A percentile compares a stretch with the other conserved stretches of the same genome.
Conservation (phyloP, 1,140 invertebrate genomes). For the Drosophila fuyamai region DNA sequence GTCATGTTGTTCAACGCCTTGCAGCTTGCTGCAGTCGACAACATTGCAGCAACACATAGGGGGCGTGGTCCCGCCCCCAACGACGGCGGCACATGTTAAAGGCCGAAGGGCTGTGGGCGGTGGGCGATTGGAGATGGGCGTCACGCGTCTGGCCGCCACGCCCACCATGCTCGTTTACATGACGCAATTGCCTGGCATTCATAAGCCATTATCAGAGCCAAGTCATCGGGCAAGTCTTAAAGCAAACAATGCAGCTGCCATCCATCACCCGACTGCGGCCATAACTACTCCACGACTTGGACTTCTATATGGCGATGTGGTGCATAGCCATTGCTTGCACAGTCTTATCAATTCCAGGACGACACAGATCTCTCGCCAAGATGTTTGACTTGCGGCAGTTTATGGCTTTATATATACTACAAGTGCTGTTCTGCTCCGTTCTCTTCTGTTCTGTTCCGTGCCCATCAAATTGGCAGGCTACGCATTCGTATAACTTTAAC, state of each 20-base stretch:
- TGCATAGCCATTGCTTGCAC: conserved; percentile 15
- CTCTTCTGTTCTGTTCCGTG: not conserved
- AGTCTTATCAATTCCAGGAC: conserved; percentile 42
- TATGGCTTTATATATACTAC: conserved; percentile 29
- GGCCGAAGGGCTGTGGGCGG: conserved; percentile 9
- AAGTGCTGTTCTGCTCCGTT: not conserved
- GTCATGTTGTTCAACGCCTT: conserved; percentile 71
- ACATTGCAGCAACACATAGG: conserved; percentile 53
- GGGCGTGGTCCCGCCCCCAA: conserved; percentile 42
- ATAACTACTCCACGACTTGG: conserved; percentile 30
- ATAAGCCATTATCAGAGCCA: conserved; percentile 76
- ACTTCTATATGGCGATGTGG: conserved; percentile 9
- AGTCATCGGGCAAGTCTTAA: conserved; percentile 75
- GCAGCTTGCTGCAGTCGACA: conserved; percentile 64
- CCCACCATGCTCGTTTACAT: conserved; percentile 66
- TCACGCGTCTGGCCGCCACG: conserved; percentile 57
- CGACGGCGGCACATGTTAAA: conserved; percentile 33
- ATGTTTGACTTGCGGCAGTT: conserved; percentile 53
- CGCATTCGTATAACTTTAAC: conserved; percentile 47
- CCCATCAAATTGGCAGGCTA: conserved; percentile 39
- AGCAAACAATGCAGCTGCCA: conserved; percentile 74
- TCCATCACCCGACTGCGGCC: conserved; percentile 54
- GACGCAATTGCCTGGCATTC: conserved; percentile 74
- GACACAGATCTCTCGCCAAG: conserved; percentile 48
- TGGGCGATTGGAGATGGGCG: conserved; percentile 13